These are phyloP conservation scores for Echinometra lucunter DNA, from an alignment of 53 echinoderm and acorn worm species.

Conservation along the genomic window DNA sequence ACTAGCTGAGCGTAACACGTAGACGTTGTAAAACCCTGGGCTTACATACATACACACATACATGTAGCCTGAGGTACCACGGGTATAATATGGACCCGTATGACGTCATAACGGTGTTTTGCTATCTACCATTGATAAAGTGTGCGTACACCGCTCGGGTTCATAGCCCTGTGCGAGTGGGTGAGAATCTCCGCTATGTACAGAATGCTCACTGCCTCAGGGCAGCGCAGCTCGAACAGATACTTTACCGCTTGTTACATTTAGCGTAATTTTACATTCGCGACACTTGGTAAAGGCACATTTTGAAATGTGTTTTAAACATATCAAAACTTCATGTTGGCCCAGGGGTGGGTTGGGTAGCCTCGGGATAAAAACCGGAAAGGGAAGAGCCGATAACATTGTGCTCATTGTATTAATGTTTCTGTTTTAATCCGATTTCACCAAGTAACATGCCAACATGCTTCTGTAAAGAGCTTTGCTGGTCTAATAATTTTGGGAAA, in stretches of 20 bases:
- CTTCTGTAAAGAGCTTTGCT: too few relatives aligned
- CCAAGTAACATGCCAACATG: neutral
- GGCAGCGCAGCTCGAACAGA: neutral
- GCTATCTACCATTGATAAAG: constrained; percentile 59
- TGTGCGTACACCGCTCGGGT: neutral
- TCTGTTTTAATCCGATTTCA: neutral
- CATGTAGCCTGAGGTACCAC: neutral
- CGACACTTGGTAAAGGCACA: neutral
- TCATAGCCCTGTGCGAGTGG: constrained; percentile 33
- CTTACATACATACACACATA: too few relatives aligned
- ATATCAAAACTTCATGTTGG: neutral
- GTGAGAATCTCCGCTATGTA: constrained; percentile 46
- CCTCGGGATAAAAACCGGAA: neutral
- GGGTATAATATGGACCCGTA: neutral
- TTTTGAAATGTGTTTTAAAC: constrained; percentile 18
- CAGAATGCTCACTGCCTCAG: constrained; percentile 33
- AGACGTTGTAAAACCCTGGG: constrained; percentile 5
- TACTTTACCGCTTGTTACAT: constrained; percentile 18
- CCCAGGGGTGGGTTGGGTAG: neutral
- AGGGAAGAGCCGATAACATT: neutral
- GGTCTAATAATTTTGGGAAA: too few relatives aligned
- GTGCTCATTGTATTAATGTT: neutral
- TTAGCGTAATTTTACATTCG: neutral
- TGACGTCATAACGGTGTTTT: constrained; percentile 57
- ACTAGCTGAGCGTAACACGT: neutral